These are phyloP conservation scores for Anguilla megastoma DNA, from an alignment of 2,797 vertebrate genomes.

Conservation along the genomic window DNA sequence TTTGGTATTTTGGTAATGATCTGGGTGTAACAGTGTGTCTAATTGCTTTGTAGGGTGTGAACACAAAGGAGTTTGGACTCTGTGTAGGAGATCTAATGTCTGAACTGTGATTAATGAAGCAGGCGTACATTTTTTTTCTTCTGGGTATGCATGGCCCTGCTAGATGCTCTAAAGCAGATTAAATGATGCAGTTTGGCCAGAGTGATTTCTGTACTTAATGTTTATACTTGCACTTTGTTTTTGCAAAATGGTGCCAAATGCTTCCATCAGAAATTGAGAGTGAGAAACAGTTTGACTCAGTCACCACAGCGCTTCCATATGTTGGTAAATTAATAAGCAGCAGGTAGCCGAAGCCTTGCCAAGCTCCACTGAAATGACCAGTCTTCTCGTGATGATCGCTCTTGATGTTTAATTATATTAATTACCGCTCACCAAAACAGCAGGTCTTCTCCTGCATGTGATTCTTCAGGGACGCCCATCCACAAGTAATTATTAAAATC, in stretches of 20 bases:
- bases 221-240: constrained; percentile 20
- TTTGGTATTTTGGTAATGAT: constrained; percentile 5
- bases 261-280: constrained; percentile 75
- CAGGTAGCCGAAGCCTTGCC: constrained; percentile 96
- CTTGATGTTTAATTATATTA: constrained; percentile 97
- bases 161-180: constrained; percentile 12
- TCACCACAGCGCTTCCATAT: constrained; percentile 97
- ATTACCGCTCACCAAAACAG: constrained; percentile 86
- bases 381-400: constrained; percentile 92
- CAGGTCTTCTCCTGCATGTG: constrained; percentile 72
- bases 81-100: constrained; percentile 53
- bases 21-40: constrained; percentile 50
- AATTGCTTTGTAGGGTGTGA: constrained; percentile 70
- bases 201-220: not conserved
- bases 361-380: constrained; percentile 94
- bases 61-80: constrained; percentile 53
- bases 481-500: constrained; percentile 70
- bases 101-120: constrained; percentile 75
- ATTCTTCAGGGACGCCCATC: constrained; percentile 73
- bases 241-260: constrained; percentile 68
- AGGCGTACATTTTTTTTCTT: constrained; percentile 71
- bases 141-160: constrained; percentile 53
- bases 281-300: constrained; percentile 90
- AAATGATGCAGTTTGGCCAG: not conserved
- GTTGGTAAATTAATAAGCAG: constrained; percentile 99